Evolutionary conservation across 2,113 vertebrate genomes (phyloP), one percentile per base, ranked within the genome.

Genomic region (Muscicapa adusta): DNA sequence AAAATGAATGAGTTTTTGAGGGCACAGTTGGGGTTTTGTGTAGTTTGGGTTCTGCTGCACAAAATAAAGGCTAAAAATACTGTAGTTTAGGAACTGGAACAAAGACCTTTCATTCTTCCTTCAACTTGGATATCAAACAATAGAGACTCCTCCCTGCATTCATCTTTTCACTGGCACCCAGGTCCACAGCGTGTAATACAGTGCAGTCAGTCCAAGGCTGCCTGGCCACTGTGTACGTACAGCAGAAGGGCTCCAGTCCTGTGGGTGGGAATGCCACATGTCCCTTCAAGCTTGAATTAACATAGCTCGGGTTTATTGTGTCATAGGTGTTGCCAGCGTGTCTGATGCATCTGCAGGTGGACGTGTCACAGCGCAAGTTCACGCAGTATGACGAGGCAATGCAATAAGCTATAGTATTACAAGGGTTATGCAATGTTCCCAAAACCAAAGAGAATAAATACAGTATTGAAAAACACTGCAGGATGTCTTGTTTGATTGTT

Each of bases 361-460:
- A 97, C 63, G 73, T 96, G 95, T 95, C 94, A 84, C 92, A 92
- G 93, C 88, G 88, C 93, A 94, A 96, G 93, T 97, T 88, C 92
- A 90, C 0, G 5, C 79, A 66, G 71, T 56, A 53, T 94, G 85
- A 96, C 34, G 14, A 85, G 31, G 60, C 79, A 47, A 33, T 86
- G 92, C 84, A 84, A 75, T 68, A 81, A 89, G 84, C 71, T 86
- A 26, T 85, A 91, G 68, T 67, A 74, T 86, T 94, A 91, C 66
- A 71, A 86, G 72, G 25, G 68, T 93, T 95, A 89, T 54, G 89
- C 88, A 95, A 95, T n/a, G 57, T 57, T 88, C 79, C 92, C 71
- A 88, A 50, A 87, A 90, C 45, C 76, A 74, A 81, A 73, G 48
- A 63, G 78, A 76, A 82, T 78, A 68, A 77, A 93, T 80, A 57